Base-by-base conservation (phyloP, 2,797 vertebrate species). In the Miichthys miiuy region DNA sequence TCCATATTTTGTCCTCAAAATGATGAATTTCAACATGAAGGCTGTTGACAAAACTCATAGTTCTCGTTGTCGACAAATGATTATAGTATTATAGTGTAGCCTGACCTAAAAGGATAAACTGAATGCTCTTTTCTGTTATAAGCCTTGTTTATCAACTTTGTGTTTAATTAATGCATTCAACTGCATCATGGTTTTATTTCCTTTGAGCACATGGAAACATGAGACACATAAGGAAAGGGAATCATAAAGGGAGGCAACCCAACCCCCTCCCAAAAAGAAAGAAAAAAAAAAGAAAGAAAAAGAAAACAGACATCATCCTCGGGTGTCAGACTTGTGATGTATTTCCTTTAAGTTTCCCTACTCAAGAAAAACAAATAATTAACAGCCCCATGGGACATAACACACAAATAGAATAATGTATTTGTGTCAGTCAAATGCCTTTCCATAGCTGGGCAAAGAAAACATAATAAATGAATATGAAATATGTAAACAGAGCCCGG, bases 391-490 rank as follows among this genome's bases (percentile, higher is more conserved):
- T 68, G 85, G 86, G 92, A 92, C 83, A 89, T 88, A 90, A 87
- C 82, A 90, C 90, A 91, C 87, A 92, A 92, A 93, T 91, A 91
- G 91, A 94, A 93, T 92, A 93, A 93, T 94, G 90, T 88, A 93
- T 94, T 93, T 94, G 88, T 94, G 92, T 87, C 93, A 91, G 91
- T 94, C 90, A 93, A 89, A 91, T 81, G 86, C 80, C 79, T 88
- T 91, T 82, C 73, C 77, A 87, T 83, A 75, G 87, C 81, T 80
- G 61, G 73, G 88, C 75, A 87, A 84, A 84, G 80, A 89, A 92
- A 90, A 89, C 89, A 92, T 90, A 89, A 89, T 92, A 93, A 91
- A 93, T 92, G 83, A 91, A 91, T 91, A 84, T 91, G 86, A 93
- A 91, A 91, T 89, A 87, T 77, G 82, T 89, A 92, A 94, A 93